Base-by-base conservation (phyloP, 2,888 invertebrate species). In the Oxyteleia sp. region DNA sequence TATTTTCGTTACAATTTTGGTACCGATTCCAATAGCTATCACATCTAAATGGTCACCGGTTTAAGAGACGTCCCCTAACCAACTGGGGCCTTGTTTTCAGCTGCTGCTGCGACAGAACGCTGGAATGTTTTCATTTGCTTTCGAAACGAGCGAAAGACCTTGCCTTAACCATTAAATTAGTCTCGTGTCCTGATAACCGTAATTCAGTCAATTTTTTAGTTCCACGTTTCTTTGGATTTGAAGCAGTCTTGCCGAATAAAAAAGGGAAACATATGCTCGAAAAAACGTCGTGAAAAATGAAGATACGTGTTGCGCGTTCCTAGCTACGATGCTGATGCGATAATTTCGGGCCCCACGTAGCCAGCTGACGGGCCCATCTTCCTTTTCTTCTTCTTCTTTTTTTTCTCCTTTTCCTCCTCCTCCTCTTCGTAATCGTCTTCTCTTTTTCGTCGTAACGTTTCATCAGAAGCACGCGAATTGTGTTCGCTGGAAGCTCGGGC, bases 141-240 rank as follows among this genome's bases (percentile, higher is more conserved):
- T 57, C 57, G 61, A 7, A 32, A 26, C 38, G 41, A 59, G 29
- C 71, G 71, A 74, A 51, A 74, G 23, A 32, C 74, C 71, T 43
- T 72, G 26, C 32, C 72, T 74, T 64, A 71, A 10, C 45, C 43
- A 66, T 66, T 74, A 84, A 68, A 69, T 63, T 63, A 80, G 55
- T 80, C 69, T 68, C 63, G 53, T 59, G 64, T 63, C 76, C 81
- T 51, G 64, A 23, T 66, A 66, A 35, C 41, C 69, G 13, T 74
- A 82, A 71, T 84, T 89, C 90, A 90, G 89, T 90, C 90, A 79
- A 88, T 85, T 82, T 86, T 85, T 86, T 84, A 84, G 74, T 87
- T 86, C 84, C 84, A 79, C 72, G 83, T 86, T 89, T 91, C 91
- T 91, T 91, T 91, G 91, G 91, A 90, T 91, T 89, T 81, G 86